These are phyloP conservation scores for Pollenia angustigena DNA, from an alignment of 2,888 invertebrate species.

Conservation along the genomic window DNA sequence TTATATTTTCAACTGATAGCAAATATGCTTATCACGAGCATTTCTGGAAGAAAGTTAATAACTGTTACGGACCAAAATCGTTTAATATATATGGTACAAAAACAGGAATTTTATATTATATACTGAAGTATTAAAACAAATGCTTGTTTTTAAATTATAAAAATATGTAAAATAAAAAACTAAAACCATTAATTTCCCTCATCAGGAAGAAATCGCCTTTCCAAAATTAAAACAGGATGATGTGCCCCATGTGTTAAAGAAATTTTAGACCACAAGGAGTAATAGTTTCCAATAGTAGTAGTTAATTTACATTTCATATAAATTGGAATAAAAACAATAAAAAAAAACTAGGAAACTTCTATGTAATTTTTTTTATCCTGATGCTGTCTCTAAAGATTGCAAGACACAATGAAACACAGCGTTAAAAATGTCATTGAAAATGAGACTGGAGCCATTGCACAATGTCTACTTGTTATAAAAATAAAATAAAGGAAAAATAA, in stretches of 20 bases:
- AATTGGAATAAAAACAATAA: neutral
- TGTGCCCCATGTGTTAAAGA: neutral
- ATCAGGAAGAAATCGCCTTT: neutral
- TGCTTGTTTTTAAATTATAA: neutral
- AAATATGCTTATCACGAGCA: no score
- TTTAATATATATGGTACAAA: no score
- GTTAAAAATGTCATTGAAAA: slow-evolving; percentile 56
- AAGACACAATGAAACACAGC: slow-evolving; percentile 38
- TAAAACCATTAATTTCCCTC: slow-evolving; percentile 34
- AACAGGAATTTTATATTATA: neutral
- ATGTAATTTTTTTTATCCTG: slow-evolving; percentile 67
- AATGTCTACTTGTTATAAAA: slow-evolving; percentile 28
- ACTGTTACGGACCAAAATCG: no score
- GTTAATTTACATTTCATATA: slow-evolving; percentile 33
- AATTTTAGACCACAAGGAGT: neutral
- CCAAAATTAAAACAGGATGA: neutral
- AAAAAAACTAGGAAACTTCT: slow-evolving; percentile 16
- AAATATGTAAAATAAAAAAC: neutral
- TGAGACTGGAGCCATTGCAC: slow-evolving; percentile 58
- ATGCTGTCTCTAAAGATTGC: slow-evolving; percentile 46
- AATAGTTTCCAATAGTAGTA: neutral
- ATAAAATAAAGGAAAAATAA: slow-evolving; percentile 35
- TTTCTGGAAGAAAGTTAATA: no score
- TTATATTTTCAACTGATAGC: no score
- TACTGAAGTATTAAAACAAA: neutral